phyloP scores from a whole-genome alignment of 2,888 invertebrate species.

The Neoitamus cyanurus region DNA sequence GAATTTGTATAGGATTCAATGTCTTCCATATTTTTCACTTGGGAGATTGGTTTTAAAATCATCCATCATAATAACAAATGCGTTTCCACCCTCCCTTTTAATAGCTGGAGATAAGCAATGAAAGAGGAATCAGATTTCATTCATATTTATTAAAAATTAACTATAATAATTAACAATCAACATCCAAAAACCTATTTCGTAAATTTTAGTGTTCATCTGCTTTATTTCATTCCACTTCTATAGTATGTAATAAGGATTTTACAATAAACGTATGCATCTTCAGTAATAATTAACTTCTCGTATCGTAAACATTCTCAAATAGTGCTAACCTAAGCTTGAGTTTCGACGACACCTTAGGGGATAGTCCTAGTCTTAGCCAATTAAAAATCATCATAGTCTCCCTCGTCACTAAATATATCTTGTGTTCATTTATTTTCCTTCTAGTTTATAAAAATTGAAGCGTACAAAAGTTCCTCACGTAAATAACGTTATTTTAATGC shows the following conservation, averaged over 20 bases:
- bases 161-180: constrained; percentile 45
- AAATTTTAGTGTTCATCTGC: constrained; percentile 25
- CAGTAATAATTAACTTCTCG: constrained; percentile 30
- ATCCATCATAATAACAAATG: too few relatives aligned
- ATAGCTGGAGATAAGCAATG: background rate
- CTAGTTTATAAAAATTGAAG: constrained; percentile 16
- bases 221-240: constrained; percentile 9
- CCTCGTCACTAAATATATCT: background rate
- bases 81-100: too few relatives aligned
- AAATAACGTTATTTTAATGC: background rate
- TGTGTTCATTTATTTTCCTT: background rate
- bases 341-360: constrained; percentile 27
- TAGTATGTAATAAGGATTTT: background rate
- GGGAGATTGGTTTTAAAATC: too few relatives aligned
- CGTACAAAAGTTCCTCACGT: constrained; percentile 26
- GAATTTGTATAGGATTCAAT: too few relatives aligned
- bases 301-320: background rate
- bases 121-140: background rate
- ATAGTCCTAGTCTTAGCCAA: constrained; percentile 20
- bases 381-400: constrained; percentile 7
- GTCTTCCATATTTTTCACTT: too few relatives aligned
- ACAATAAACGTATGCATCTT: constrained; percentile 12
- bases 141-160: constrained; percentile 43
- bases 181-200: constrained; percentile 40
- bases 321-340: constrained; percentile 17